These are phyloP conservation scores for Pitta sordida DNA, from an alignment of 2,113 vertebrate genomes.

Conservation along the genomic window DNA sequence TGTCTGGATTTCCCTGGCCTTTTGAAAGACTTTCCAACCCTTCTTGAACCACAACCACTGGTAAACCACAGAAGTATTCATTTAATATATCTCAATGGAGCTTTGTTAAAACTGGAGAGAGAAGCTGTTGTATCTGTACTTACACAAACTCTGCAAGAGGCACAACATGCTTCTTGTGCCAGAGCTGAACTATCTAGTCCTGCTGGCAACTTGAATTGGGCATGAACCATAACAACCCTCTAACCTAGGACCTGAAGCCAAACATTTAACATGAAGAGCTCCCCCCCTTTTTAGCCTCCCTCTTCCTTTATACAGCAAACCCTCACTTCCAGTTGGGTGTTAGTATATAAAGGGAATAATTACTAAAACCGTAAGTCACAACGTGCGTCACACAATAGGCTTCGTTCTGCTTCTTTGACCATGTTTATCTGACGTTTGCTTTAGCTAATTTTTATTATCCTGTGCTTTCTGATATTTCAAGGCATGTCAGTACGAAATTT, in stretches of 20 bases:
- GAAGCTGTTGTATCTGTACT: background rate
- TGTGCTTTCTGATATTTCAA: background rate
- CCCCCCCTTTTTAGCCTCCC: background rate
- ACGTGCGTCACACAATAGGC: background rate
- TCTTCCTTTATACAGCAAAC: background rate
- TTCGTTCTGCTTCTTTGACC: background rate
- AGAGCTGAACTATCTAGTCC: background rate
- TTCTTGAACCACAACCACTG: background rate
- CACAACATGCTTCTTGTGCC: background rate
- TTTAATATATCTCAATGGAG: background rate
- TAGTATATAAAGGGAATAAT: background rate
- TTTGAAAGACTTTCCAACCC: constrained; percentile 3
- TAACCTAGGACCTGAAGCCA: background rate
- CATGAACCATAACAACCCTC: background rate
- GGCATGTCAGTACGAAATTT: background rate
- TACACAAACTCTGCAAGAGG: background rate
- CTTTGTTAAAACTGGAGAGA: constrained; percentile 15
- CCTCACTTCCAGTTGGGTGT: background rate
- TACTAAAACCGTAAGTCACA: background rate
- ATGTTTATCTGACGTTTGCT: background rate
- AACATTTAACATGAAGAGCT: background rate
- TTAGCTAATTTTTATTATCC: background rate
- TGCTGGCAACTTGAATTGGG: background rate
- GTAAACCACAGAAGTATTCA: constrained; percentile 14
- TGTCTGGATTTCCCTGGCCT: background rate